Evolutionary conservation across 2,113 vertebrate species (phyloP).

Genomic region (Probosciger aterrimus): DNA sequence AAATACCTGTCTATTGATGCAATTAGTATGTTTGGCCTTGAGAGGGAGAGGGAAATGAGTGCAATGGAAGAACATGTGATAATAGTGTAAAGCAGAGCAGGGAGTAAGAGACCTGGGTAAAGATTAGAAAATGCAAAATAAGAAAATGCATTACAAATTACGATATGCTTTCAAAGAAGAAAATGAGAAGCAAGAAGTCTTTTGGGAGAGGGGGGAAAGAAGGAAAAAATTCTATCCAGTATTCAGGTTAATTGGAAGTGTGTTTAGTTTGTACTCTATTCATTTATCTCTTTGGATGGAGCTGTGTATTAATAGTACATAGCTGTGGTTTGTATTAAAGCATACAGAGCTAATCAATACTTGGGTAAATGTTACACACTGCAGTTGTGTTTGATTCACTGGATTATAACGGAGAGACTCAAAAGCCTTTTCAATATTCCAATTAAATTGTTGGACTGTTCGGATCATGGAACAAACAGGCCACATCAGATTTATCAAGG

Average conservation of each 20-base stretch:
- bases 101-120: not conserved
- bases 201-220: rapidly evolving
- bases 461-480: not conserved
- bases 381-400: not conserved
- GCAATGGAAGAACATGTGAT: not conserved
- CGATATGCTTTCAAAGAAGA: not conserved
- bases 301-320: not conserved
- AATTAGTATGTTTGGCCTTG: not conserved
- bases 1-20: not conserved
- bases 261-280: not conserved
- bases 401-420: not conserved
- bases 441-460: not conserved
- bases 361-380: not conserved
- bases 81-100: not conserved
- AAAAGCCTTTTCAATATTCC: not conserved
- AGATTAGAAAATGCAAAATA: not conserved
- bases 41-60: not conserved
- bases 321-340: not conserved
- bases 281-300: not conserved
- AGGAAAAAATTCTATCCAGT: not conserved
- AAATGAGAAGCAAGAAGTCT: not conserved
- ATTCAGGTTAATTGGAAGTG: not conserved
- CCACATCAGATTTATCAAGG: not conserved
- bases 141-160: not conserved
- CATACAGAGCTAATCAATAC: not conserved